A percentile compares a stretch with the other conserved stretches of the same genome.
Conservation (phyloP, 2,113 vertebrate species). For the Chamaetylas fuelleborni region DNA sequence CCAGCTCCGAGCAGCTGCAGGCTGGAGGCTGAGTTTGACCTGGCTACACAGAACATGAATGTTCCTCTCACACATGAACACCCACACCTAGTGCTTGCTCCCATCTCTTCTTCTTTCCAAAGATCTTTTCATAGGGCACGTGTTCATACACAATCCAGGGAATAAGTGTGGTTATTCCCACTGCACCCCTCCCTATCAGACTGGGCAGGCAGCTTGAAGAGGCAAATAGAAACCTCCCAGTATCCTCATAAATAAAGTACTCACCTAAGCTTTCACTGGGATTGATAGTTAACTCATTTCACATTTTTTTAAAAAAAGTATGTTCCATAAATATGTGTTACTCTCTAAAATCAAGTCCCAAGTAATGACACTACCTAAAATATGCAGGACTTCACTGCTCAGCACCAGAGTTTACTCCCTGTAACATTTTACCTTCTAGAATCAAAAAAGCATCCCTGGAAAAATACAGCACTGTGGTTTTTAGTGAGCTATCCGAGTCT, state of each 20-base stretch:
- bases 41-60: neutral
- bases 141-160: neutral
- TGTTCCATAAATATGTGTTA: neutral
- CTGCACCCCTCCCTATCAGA: neutral
- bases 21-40: neutral
- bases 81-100: neutral
- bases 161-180: neutral
- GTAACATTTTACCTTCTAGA: neutral
- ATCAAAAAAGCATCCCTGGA: neutral
- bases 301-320: rapidly evolving
- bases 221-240: neutral
- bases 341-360: neutral
- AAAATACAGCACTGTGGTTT: neutral
- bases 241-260: neutral
- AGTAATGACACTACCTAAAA: neutral
- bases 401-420: neutral
- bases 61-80: neutral
- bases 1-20: neutral
- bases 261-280: neutral
- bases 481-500: neutral
- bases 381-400: neutral
- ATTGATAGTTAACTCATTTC: neutral
- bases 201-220: neutral
- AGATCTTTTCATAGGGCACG: rapidly evolving
- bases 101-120: neutral